A percentile compares a stretch with the other conserved stretches of the same genome.
Evolutionary conservation across 1,140 invertebrate genomes (phyloP).

Genomic region (Penaeus japonicus): DNA sequence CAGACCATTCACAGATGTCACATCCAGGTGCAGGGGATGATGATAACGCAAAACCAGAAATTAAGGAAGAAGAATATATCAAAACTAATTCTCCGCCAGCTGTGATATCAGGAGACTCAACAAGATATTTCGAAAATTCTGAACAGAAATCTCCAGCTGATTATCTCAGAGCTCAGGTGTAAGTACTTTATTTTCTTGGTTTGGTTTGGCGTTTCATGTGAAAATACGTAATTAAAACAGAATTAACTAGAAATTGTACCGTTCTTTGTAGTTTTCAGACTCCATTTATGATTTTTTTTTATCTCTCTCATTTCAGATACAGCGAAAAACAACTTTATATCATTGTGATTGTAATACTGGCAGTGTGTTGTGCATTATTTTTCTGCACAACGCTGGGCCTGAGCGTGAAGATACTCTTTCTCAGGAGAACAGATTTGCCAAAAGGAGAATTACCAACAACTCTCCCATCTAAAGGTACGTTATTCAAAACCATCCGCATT

Average conservation of each 20-base stretch:
- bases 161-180: no score
- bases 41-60: not conserved
- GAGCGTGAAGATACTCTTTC: not conserved
- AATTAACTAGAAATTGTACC: not conserved
- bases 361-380: not conserved
- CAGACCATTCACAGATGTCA: no score
- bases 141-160: no score
- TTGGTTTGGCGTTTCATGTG: no score
- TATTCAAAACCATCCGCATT: no score
- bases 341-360: not conserved
- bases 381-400: not conserved
- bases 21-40: not conserved
- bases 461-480: not conserved
- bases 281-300: not conserved
- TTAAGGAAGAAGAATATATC: not conserved
- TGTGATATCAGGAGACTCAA: no score
- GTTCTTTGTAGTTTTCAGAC: not conserved
- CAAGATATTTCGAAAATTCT: no score
- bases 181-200: no score
- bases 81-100: no score
- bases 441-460: not conserved
- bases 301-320: conserved; percentile 6
- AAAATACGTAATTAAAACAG: no score
- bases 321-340: not conserved
- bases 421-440: not conserved